phyloP scores from a whole-genome alignment of 2,888 invertebrate species.

The Chironomus riparius region DNA sequence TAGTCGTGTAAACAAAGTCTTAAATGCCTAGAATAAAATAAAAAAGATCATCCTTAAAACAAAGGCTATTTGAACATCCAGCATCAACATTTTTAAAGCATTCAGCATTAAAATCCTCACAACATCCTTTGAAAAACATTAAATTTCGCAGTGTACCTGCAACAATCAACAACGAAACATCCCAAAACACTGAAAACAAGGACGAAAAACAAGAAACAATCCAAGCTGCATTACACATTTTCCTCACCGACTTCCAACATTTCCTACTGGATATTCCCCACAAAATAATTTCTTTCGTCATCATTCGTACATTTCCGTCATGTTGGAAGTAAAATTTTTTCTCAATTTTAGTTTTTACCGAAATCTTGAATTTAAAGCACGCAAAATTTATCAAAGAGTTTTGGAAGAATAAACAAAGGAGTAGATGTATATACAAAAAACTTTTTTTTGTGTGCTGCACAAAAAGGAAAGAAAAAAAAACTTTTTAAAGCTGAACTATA shows the following conservation, averaged over 20 bases:
- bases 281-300: background rate
- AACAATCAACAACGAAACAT: background rate
- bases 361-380: background rate
- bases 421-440: background rate
- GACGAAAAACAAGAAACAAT: too few species aligned
- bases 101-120: too few species aligned
- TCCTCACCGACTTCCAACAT: background rate
- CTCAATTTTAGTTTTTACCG: background rate
- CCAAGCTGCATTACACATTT: too few species aligned
- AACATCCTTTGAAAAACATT: background rate
- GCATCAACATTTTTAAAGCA: too few species aligned
- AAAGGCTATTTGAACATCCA: too few species aligned
- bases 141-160: background rate
- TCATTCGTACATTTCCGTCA: background rate
- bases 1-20: too few species aligned
- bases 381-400: background rate
- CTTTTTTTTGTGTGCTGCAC: background rate
- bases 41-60: too few species aligned
- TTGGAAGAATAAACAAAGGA: background rate
- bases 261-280: background rate
- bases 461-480: background rate
- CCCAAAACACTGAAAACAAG: background rate
- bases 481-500: background rate
- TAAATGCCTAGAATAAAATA: too few species aligned
- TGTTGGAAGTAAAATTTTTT: background rate